Base-by-base conservation (phyloP, 1,140 invertebrate genomes). In the Himalopsyche phryganea region DNA sequence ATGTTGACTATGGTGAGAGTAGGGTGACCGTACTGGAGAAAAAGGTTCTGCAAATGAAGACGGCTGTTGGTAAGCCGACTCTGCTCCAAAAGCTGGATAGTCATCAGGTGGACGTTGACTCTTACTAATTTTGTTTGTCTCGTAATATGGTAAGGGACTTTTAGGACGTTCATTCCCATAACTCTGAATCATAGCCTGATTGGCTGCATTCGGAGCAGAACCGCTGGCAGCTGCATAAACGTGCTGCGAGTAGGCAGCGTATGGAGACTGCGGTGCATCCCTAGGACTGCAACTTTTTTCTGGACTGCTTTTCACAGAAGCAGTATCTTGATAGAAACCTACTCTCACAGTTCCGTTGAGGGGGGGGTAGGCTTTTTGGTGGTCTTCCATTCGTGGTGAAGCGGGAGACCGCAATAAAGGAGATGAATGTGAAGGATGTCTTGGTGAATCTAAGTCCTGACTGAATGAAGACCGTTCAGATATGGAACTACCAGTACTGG, bases 251-350 rank as follows among this genome's bases (percentile, higher is more conserved):
- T 83, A 84, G 40, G 83, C 79, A 3, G 81, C 76, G 72, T 84
- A 85, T 13, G 79, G 77, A 3, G 78, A 78, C 11, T 83, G 80
- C 1, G 80, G 80, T 59, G 76, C 82, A 60, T 85, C 83, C 2
- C 81, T 72, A 6, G 83, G 83, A 67, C 83, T 85, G 66, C 83
- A 85, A 63, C 83, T 85, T 67, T 87, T 87, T 51, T 88, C 85
- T 1, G 86, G 85, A 62, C 84, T 86, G 61, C 83, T 85, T 72
- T 85, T 85, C 1, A 83, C 82, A 44, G 83, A 85, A 17, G 83
- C 84, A 0, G 85, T 89, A 60, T 89, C 87, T 71, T 90, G 87
- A 69, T 90, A 90, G 67, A 90, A 90, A 2, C 87, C 87, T 33
- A 87, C 87, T 57, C 86, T 80, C 2, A 89, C 85, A 14, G 86